Conservation (phyloP, 2,113 vertebrate species). For the Poeciliopsis retropinna region DNA sequence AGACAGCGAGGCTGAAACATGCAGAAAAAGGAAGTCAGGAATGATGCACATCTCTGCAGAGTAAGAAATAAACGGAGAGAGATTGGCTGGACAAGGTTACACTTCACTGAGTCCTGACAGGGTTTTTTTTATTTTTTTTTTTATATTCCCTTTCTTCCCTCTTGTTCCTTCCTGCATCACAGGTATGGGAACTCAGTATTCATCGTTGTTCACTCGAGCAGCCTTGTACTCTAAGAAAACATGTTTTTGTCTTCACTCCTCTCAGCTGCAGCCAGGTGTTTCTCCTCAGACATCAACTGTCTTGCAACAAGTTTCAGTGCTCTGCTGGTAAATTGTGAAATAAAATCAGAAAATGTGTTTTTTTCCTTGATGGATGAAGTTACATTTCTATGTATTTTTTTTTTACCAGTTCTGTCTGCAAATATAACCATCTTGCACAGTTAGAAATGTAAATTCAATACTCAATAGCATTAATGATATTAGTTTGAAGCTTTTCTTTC, state of each 20-base stretch:
- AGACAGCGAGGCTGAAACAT: conserved; percentile 30
- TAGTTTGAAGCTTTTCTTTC: too few relatives aligned
- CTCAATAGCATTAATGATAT: too few relatives aligned
- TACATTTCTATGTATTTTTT: background rate
- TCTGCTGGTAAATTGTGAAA: conserved; percentile 10
- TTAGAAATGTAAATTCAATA: too few relatives aligned
- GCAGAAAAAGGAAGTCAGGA: conserved; percentile 23
- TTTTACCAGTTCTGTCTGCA: background rate
- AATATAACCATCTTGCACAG: background rate
- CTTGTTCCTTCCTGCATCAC: conserved; percentile 51
- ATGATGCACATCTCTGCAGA: conserved; percentile 8
- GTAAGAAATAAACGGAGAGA: background rate
- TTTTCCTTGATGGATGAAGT: conserved; percentile 8
- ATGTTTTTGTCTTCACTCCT: background rate
- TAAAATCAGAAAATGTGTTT: conserved; percentile 14
- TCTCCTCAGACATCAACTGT: conserved; percentile 29
- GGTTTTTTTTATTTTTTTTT: conserved; percentile 24
- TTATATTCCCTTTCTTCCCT: conserved; percentile 29
- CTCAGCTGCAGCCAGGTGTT: conserved; percentile 30
- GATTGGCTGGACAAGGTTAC: conserved; percentile 40
- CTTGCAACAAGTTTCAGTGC: conserved; percentile 8
- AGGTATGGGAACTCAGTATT: conserved; percentile 41
- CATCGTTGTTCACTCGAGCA: conserved; percentile 31
- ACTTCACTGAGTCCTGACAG: conserved; percentile 59
- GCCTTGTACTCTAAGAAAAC: conserved; percentile 30